A percentile compares a stretch with the other conserved stretches of the same genome.
These are phyloP conservation scores for Amiota communis DNA, from an alignment of 2,888 invertebrate genomes.

Conservation along the genomic window DNA sequence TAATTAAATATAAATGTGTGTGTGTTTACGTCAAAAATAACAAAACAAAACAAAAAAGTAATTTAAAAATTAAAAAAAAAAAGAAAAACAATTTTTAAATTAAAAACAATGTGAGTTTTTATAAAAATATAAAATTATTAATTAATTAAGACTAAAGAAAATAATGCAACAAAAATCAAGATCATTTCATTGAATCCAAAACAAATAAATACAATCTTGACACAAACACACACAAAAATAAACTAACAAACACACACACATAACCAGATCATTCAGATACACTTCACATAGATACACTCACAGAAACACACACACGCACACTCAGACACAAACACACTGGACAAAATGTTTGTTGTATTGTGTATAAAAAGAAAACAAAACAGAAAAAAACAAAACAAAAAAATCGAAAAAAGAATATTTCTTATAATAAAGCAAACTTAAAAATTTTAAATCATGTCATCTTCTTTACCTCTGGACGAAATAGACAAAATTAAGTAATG, in stretches of 20 bases:
- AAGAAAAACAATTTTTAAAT: slow-evolving; percentile 4
- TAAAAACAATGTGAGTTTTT: slow-evolving; percentile 4
- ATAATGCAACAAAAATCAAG: not conserved
- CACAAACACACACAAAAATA: not conserved
- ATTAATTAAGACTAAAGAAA: slow-evolving; percentile 1
- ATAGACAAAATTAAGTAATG: too few species aligned
- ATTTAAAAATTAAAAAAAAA: not conserved
- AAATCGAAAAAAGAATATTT: slow-evolving; percentile 45
- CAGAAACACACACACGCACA: slow-evolving; percentile 24
- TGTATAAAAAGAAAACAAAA: slow-evolving; percentile 40
- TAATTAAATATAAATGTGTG: slow-evolving; percentile 1
- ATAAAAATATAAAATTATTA: not conserved
- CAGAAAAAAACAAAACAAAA: slow-evolving; percentile 36
- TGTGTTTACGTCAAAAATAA: not conserved
- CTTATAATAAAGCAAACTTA: slow-evolving; percentile 55
- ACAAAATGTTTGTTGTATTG: slow-evolving; percentile 51
- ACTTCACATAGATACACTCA: slow-evolving; percentile 39
- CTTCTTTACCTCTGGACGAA: too few species aligned
- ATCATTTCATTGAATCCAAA: not conserved
- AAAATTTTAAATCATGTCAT: slow-evolving; percentile 51
- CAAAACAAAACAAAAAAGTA: not conserved
- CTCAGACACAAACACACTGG: slow-evolving; percentile 46
- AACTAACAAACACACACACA: slow-evolving; percentile 9
- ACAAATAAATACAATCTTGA: not conserved
- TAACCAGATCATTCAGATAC: not conserved